Conservation (phyloP, 1,140 invertebrate genomes). For the Drosophila burlai region DNA sequence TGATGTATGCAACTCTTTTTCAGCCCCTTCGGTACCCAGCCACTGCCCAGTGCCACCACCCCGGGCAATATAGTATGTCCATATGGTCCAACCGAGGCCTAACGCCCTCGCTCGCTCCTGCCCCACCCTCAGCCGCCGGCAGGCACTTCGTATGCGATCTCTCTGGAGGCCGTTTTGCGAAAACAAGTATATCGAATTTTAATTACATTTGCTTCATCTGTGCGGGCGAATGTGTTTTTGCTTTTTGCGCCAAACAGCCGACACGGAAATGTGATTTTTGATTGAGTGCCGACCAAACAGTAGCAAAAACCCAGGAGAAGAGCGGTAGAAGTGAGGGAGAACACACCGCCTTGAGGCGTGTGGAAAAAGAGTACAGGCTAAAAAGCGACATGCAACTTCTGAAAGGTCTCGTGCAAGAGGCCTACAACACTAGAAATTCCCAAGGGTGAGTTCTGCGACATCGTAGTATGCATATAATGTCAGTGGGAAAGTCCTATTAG, state of each 20-base stretch:
- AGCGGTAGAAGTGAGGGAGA: background rate
- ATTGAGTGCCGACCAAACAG: conserved; percentile 68
- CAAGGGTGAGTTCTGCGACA: background rate
- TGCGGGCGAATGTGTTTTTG: conserved; percentile 44
- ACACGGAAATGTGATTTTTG: conserved; percentile 79
- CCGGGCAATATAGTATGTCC: conserved; percentile 12
- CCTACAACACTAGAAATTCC: background rate
- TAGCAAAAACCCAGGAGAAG: conserved; percentile 5
- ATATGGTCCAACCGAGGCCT: conserved; percentile 37
- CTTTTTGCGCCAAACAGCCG: conserved; percentile 61
- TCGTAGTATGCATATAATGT: background rate
- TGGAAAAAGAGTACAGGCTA: background rate
- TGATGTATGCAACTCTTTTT: conserved; percentile 60
- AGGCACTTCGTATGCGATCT: conserved; percentile 27
- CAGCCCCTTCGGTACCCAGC: conserved; percentile 1
- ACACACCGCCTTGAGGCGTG: conserved; percentile 15
- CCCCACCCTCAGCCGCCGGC: background rate
- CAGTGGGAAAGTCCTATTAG: too few relatives aligned
- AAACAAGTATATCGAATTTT: conserved; percentile 85
- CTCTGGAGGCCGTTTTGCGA: conserved; percentile 66
- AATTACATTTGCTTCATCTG: conserved; percentile 81
- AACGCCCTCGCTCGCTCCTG: conserved; percentile 1
- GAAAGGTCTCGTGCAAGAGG: background rate
- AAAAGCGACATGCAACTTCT: too few relatives aligned
- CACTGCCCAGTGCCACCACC: conserved; percentile 6